phyloP scores from a whole-genome alignment of 2,113 vertebrate genomes.

The Hassar affinis region DNA sequence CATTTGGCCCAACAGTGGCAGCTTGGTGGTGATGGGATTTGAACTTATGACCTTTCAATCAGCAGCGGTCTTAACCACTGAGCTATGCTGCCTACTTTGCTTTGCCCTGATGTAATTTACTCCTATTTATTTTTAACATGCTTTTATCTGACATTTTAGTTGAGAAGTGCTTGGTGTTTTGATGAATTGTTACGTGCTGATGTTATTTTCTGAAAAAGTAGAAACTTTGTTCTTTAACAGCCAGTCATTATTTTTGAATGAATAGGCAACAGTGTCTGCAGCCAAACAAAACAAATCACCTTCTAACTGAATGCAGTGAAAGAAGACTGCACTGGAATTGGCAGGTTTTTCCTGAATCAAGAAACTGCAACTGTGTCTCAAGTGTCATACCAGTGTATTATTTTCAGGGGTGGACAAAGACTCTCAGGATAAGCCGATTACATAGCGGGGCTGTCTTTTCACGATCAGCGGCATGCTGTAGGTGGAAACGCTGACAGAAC shows the following conservation, averaged over 20 bases:
- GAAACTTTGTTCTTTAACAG: background rate
- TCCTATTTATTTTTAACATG: background rate
- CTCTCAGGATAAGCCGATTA: background rate
- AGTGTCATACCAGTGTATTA: background rate
- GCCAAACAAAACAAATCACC: background rate
- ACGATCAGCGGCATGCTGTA: background rate
- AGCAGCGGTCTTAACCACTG: no score
- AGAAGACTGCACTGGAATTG: background rate
- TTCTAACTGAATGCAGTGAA: background rate
- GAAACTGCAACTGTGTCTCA: background rate
- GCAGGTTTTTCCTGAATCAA: slow-evolving; percentile 11
- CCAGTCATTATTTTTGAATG: background rate
- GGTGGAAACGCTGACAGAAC: background rate
- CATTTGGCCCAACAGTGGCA: no score
- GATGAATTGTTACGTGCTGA: background rate
- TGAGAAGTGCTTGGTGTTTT: background rate
- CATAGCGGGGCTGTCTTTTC: background rate
- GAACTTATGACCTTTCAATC: no score
- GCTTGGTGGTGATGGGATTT: no score
- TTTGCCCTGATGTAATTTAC: background rate
- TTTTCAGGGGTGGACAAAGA: background rate
- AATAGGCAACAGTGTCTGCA: background rate
- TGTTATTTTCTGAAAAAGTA: background rate
- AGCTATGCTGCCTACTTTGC: background rate
- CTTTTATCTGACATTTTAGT: background rate